A percentile compares a stretch with the other conserved stretches of the same genome.
These are phyloP conservation scores for Formica aserva DNA, from an alignment of 2,888 invertebrate genomes.

Conservation along the genomic window DNA sequence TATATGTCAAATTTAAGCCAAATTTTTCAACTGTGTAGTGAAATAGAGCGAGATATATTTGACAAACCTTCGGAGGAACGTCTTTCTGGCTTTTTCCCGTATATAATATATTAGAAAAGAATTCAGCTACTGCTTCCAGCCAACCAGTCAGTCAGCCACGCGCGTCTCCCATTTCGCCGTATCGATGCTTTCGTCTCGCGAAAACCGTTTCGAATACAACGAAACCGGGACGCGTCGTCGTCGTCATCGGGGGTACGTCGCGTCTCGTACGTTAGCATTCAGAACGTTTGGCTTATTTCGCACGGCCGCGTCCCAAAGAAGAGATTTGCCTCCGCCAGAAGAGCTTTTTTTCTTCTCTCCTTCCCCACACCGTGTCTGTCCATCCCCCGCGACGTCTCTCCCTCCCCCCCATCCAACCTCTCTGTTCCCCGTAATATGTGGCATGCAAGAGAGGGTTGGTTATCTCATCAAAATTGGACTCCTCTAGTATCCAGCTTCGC, in stretches of 20 bases:
- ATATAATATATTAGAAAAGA: constrained; percentile 8
- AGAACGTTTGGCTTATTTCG: constrained; percentile 85
- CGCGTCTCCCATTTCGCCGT: constrained; percentile 47
- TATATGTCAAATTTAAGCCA: no score
- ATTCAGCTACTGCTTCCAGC: constrained; percentile 15
- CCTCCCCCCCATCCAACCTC: neutral
- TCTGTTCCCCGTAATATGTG: constrained; percentile 77
- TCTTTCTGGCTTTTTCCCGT: neutral
- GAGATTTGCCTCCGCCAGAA: constrained; percentile 84
- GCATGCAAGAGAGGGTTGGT: constrained; percentile 80
- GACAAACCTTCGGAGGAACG: constrained; percentile 5
- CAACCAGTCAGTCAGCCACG: constrained; percentile 37
- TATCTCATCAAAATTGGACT: constrained; percentile 85
- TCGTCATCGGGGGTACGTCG: constrained; percentile 67
- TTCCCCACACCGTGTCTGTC: constrained; percentile 53
- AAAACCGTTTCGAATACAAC: constrained; percentile 55
- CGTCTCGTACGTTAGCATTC: constrained; percentile 84
- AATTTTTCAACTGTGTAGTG: no score
- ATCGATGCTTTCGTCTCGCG: constrained; percentile 61
- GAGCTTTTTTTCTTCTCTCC: constrained; percentile 76
- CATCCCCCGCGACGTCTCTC: constrained; percentile 22
- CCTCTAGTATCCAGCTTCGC: constrained; percentile 69
- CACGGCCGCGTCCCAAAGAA: constrained; percentile 84
- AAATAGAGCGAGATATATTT: constrained; percentile 9
- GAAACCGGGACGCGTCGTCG: constrained; percentile 58